A percentile compares a stretch with the other conserved stretches of the same genome.
These are phyloP conservation scores for Alectura lathami DNA, from an alignment of 2,113 vertebrate genomes.

Conservation along the genomic window DNA sequence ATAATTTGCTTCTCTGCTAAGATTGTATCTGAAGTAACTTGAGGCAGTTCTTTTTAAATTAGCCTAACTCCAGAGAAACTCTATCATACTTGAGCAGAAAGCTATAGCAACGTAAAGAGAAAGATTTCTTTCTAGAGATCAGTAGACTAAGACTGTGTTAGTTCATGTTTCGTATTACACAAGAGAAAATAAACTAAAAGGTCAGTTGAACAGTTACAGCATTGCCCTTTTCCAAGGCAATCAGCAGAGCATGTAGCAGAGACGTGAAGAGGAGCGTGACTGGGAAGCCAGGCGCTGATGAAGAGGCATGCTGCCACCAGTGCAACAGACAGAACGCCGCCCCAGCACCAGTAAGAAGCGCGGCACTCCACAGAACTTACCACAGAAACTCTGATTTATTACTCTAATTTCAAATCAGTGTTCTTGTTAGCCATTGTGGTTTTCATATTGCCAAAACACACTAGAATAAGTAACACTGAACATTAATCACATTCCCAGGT, in stretches of 20 bases:
- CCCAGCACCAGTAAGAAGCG: conserved; percentile 11
- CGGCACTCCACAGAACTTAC: conserved; percentile 18
- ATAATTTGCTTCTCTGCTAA: not conserved
- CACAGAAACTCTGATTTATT: conserved; percentile 76
- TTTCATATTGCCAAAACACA: conserved; percentile 59
- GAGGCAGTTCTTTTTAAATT: conserved; percentile 13
- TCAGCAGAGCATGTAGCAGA: conserved; percentile 84
- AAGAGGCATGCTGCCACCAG: conserved; percentile 62
- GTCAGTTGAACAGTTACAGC: conserved; percentile 85
- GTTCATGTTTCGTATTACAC: conserved; percentile 85
- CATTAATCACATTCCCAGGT: conserved; percentile 72
- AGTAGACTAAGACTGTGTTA: conserved; percentile 75
- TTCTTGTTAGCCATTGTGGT: conserved; percentile 51
- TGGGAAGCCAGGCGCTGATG: conserved; percentile 73
- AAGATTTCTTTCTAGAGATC: conserved; percentile 71
- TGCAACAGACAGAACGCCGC: conserved; percentile 42
- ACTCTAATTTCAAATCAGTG: conserved; percentile 35
- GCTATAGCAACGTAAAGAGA: conserved; percentile 50
- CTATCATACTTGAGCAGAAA: conserved; percentile 45
- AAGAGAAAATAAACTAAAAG: conserved; percentile 88
- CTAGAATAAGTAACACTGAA: conserved; percentile 57
- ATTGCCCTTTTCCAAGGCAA: conserved; percentile 85
- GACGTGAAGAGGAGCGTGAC: conserved; percentile 78
- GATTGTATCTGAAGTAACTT: not conserved
- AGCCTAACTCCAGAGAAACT: conserved; percentile 2